These are phyloP conservation scores for Leucophora obtusa DNA, from an alignment of 2,888 invertebrate genomes.

Conservation along the genomic window DNA sequence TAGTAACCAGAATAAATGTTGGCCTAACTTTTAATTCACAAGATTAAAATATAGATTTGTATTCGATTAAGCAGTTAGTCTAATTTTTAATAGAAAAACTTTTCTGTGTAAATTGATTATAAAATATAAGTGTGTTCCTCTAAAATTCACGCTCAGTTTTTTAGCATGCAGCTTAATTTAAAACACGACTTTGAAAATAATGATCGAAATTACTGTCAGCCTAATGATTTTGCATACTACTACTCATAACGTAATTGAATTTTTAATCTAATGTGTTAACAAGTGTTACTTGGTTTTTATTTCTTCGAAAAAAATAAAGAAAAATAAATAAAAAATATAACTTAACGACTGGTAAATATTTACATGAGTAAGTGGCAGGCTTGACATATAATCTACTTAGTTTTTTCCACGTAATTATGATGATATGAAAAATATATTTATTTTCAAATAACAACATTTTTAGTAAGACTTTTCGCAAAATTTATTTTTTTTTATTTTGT, in stretches of 20 bases:
- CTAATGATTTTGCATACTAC: no score
- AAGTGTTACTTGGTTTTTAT: conserved; percentile 8
- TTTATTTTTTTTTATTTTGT: not conserved
- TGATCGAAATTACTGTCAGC: no score
- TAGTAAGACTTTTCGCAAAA: conserved; percentile 1
- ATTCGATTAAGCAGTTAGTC: no score
- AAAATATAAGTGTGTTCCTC: no score
- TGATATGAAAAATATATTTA: not conserved
- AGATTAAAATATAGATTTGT: no score
- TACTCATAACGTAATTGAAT: not conserved
- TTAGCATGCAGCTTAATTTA: no score
- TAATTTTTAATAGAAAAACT: no score
- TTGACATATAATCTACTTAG: not conserved
- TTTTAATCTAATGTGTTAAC: not conserved
- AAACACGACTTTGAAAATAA: no score
- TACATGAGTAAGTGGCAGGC: not conserved
- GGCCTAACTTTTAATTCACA: no score
- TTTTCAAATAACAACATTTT: not conserved
- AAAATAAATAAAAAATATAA: not conserved
- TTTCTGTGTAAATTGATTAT: no score
- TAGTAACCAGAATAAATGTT: no score
- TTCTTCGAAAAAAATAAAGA: not conserved
- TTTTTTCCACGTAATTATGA: not conserved
- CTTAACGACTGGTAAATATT: not conserved
- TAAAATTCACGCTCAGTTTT: no score